These are phyloP conservation scores for Leptonema lineaticorne DNA, from an alignment of 1,140 invertebrate species.

Conservation along the genomic window DNA sequence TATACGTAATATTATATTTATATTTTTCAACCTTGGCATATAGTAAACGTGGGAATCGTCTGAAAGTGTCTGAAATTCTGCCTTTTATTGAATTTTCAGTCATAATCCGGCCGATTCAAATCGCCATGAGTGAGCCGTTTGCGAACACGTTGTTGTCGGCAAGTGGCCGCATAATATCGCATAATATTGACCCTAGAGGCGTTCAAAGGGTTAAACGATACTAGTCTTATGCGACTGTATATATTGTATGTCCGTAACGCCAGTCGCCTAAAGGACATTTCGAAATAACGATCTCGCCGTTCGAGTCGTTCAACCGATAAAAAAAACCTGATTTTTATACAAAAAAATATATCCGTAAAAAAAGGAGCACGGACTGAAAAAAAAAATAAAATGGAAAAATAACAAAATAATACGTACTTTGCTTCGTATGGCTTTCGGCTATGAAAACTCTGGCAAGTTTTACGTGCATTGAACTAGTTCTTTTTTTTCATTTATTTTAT, in stretches of 20 bases:
- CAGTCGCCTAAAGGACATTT: constrained; percentile 14
- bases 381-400: neutral
- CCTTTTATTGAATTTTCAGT: neutral
- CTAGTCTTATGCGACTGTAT: too few relatives aligned
- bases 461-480: too few relatives aligned
- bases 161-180: neutral
- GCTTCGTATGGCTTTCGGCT: too few relatives aligned
- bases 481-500: neutral
- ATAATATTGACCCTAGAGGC: neutral
- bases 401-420: too few relatives aligned
- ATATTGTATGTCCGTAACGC: neutral
- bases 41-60: too few relatives aligned
- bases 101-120: neutral
- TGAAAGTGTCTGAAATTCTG: too few relatives aligned
- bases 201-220: neutral
- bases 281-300: constrained; percentile 23
- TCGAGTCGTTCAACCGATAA: constrained; percentile 11
- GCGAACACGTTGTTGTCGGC: neutral
- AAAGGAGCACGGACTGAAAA: neutral
- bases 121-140: neutral
- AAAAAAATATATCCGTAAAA: neutral
- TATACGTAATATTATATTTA: too few relatives aligned
- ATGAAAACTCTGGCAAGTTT: too few relatives aligned
- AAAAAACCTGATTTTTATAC: constrained; percentile 22
- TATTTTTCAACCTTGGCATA: too few relatives aligned